A percentile compares a stretch with the other conserved stretches of the same genome.
Evolutionary conservation across 2,888 invertebrate species (phyloP).

Genomic region (Leucania comma): DNA sequence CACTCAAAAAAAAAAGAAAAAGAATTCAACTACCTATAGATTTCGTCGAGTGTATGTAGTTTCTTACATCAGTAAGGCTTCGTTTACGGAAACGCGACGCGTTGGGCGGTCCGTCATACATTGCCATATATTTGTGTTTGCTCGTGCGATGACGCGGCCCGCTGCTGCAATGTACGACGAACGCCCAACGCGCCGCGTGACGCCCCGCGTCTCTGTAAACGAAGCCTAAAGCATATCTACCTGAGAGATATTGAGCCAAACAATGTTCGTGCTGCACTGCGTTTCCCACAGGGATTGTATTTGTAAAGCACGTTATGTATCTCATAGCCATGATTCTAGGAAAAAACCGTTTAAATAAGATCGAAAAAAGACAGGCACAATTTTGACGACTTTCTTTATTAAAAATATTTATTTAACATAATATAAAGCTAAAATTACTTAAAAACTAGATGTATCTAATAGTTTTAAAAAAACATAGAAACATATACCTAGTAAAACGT

Average conservation of each 20-base stretch:
- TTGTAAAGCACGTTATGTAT: neutral
- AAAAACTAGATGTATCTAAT: neutral
- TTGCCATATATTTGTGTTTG: too few species aligned
- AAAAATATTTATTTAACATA: slow-evolving; percentile 15
- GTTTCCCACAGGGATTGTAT: neutral
- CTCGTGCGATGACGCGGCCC: too few species aligned
- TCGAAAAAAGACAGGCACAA: neutral
- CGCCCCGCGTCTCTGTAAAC: too few species aligned
- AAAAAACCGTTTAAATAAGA: neutral
- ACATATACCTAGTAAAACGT: slow-evolving; percentile 2
- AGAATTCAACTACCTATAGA: too few species aligned
- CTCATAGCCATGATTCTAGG: neutral
- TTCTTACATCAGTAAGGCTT: neutral
- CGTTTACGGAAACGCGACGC: too few species aligned
- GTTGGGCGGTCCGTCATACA: too few species aligned
- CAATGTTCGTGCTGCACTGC: neutral
- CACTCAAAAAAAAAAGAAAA: too few species aligned
- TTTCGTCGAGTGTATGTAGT: neutral
- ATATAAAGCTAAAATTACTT: slow-evolving; percentile 3
- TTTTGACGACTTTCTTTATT: slow-evolving; percentile 12
- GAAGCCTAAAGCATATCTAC: too few species aligned
- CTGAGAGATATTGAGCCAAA: slow-evolving; percentile 7
- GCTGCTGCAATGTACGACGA: too few species aligned
- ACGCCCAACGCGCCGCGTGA: too few species aligned
- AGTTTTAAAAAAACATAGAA: neutral